phyloP scores from a whole-genome alignment of 2,888 invertebrate species.

The Gasteruption jaculator region DNA sequence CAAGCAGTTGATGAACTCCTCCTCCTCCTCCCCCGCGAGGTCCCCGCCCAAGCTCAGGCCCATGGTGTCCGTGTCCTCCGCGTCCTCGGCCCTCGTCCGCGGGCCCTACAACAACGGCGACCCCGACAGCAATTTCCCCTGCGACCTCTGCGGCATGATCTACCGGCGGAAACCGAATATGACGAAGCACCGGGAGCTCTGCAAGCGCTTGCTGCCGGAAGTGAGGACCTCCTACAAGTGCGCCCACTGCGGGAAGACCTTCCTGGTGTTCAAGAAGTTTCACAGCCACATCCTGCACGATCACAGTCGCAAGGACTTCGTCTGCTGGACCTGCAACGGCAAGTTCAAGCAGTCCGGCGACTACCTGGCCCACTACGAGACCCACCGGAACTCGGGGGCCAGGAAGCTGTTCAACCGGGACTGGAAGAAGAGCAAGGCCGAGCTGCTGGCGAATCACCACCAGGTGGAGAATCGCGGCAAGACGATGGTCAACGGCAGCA shows the following conservation, averaged over 20 bases:
- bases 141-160: slow-evolving; percentile 48
- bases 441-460: slow-evolving; percentile 18
- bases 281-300: slow-evolving; percentile 34
- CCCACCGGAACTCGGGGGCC: slow-evolving; percentile 25
- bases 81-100: neutral
- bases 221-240: slow-evolving; percentile 40
- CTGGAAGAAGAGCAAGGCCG: slow-evolving; percentile 25
- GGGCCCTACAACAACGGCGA: slow-evolving; percentile 44
- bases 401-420: slow-evolving; percentile 18
- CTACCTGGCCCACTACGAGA: slow-evolving; percentile 52
- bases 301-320: slow-evolving; percentile 43
- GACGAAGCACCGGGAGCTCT: slow-evolving; percentile 39
- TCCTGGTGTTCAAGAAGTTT: slow-evolving; percentile 42
- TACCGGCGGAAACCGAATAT: slow-evolving; percentile 44
- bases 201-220: slow-evolving; percentile 30
- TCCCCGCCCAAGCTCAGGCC: slow-evolving; percentile 32
- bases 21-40: slow-evolving; percentile 25
- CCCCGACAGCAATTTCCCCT: slow-evolving; percentile 41
- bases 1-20: slow-evolving; percentile 31
- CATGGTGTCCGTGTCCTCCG: slow-evolving; percentile 16
- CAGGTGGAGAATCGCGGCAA: slow-evolving; percentile 3
- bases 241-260: slow-evolving; percentile 42
- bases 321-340: slow-evolving; percentile 55
- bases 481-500: neutral
- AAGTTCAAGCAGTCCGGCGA: slow-evolving; percentile 54